Base-by-base conservation (phyloP, 2,113 vertebrate species). In the Thinocorus orbignyianus region DNA sequence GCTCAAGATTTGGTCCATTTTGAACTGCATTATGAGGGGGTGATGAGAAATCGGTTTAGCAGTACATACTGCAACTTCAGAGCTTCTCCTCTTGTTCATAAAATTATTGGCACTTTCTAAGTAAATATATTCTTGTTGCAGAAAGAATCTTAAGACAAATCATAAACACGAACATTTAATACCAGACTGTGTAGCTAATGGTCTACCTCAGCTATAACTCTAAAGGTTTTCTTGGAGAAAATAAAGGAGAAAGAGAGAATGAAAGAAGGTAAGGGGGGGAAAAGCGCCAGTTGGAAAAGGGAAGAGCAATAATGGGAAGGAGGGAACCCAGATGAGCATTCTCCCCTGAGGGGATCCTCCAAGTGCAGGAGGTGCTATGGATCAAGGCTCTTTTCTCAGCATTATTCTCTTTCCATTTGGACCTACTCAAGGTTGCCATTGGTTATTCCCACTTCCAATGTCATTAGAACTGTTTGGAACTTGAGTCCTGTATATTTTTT, bases 281-380 rank as follows among this genome's bases (percentile, higher is more conserved):
- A 22, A 85, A 87, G 35, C 28, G 2, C 5, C 23, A 5, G 24
- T 14, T 22, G 6, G 11, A 79, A 88, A 68, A 31, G 9, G 13
- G 7, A 69, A 77, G 39, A 89, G 2, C 10, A 49, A 6, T 42
- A 37, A n/a, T 3, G 11, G 20, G 22, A 71, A 48, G 14, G 15
- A 83, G 15, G 13, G 33, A 69, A 33, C 9, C 5, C 0, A 1
- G 7, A 18, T 16, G 7, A 35, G 18, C 2, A 37, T 35, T 15
- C 8, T 68, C 7, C 15, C 5, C 13, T 58, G 3, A 33, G 10
- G 2, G 3, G 1, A 37, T 54, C 10, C 42, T 18, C 26, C 15
- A 80, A 77, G 31, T 26, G 13, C 7, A 35, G 28, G 31, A 77
- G 5, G 4, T 65, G 14, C 4, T 11, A n/a, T n/a, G n/a, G n/a